Base-by-base conservation (phyloP, 2,888 invertebrate genomes). In the Anorthoa munda region DNA sequence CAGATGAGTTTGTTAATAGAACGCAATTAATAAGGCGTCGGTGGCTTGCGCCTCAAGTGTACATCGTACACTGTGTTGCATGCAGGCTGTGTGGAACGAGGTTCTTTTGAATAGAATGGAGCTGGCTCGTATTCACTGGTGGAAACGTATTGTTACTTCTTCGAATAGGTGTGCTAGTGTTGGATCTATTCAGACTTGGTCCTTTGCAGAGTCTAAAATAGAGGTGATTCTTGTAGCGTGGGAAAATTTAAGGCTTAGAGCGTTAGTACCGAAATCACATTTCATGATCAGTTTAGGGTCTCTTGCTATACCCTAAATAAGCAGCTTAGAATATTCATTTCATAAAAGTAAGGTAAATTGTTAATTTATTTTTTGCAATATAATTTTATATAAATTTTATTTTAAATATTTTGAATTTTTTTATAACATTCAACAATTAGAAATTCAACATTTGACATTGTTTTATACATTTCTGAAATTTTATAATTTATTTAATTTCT, bases 1-100 rank as follows among this genome's bases (percentile, higher is more conserved):
- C 15, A 26, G 73, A 82, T 82, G 58, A 67, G 67, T 72, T 77
- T 68, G 50, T 65, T 82, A 77, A 72, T 82, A 82, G 79, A 72
- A 78, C 53, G 65, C 83, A 69, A 79, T 80, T 82, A 79, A 79
- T 82, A 78, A 46, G 18, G 51, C 4, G 79, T 39, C 31, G 48
- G 74, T 64, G 12, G 17, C n/a, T 64, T 21, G 59, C 80, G 45
- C 50, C 56, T 13, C 15, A 64, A 74, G 50, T 80, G 75, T 75
- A 74, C 45, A 74, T 31, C 31, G 31, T 31, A 31, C 31, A 31
- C 7, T 7, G 31, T 31, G 31, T 48, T 77, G 59, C 80, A 60
- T 73, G 55, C 80, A 50, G 64, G 12, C 45, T 53, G 17, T 58
- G 18, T 18, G 26, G 21, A 17, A 76, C 21, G 39, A 72, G 39